A percentile compares a stretch with the other conserved stretches of the same genome.
Evolutionary conservation across 2,888 invertebrate species (phyloP).

Genomic region (Craniophora ligustri): DNA sequence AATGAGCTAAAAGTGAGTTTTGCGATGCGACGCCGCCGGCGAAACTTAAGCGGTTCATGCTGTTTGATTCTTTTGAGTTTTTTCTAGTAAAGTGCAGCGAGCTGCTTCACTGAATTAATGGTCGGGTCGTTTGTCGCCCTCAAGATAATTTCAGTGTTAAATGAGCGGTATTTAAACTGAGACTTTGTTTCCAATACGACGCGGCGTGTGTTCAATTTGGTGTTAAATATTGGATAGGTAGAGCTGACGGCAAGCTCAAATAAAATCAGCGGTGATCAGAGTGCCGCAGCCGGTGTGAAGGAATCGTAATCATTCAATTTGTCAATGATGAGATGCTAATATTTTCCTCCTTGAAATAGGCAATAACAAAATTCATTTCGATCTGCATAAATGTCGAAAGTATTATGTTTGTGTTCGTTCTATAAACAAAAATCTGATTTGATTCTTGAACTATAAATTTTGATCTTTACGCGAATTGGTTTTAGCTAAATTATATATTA

Average conservation of each 20-base stretch:
- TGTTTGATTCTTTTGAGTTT: conserved; percentile 73
- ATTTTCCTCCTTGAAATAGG: background rate
- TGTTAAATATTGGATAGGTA: conserved; percentile 50
- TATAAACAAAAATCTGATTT: too few species aligned
- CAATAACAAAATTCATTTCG: background rate
- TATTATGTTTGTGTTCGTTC: too few species aligned
- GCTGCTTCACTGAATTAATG: conserved; percentile 67
- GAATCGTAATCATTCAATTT: conserved; percentile 31
- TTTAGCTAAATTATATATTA: too few species aligned
- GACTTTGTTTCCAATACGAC: conserved; percentile 64
- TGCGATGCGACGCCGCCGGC: conserved; percentile 60
- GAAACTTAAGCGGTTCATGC: conserved; percentile 74
- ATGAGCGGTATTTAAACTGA: conserved; percentile 67
- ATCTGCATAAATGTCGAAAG: background rate
- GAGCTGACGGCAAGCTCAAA: conserved; percentile 22
- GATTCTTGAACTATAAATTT: too few species aligned
- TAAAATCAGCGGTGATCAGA: conserved; percentile 38
- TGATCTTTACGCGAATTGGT: too few species aligned
- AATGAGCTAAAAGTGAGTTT: conserved; percentile 85
- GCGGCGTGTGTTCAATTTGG: conserved; percentile 50
- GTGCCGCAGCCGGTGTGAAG: conserved; percentile 1
- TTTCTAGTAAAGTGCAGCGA: conserved; percentile 62
- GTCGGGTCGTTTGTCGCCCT: conserved; percentile 65
- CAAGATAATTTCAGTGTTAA: conserved; percentile 68
- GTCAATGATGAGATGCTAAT: conserved; percentile 24